A percentile compares a stretch with the other conserved stretches of the same genome.
Evolutionary conservation across 2,888 invertebrate species (phyloP).

Genomic region (Dilophus febrilis): DNA sequence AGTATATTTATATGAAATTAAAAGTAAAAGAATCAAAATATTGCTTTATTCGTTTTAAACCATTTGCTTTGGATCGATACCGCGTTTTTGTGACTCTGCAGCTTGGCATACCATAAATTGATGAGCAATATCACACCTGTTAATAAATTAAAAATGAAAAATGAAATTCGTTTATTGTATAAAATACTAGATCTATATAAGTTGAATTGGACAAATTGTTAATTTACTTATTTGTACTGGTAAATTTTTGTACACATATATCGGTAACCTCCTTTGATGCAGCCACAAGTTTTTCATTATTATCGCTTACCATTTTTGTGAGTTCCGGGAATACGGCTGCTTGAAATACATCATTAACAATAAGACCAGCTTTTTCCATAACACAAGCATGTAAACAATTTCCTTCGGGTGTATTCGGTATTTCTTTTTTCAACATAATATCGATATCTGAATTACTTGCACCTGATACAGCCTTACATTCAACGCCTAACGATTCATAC

Average conservation of each 20-base stretch:
- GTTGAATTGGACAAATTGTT: too few relatives aligned
- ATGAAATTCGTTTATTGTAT: too few relatives aligned
- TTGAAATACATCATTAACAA: constrained; percentile 10
- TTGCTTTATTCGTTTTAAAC: too few relatives aligned
- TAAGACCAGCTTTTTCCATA: constrained; percentile 22
- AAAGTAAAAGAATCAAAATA: too few relatives aligned
- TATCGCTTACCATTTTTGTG: neutral
- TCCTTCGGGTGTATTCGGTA: constrained; percentile 17
- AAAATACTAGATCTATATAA: too few relatives aligned
- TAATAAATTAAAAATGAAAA: too few relatives aligned
- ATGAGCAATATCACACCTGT: too few relatives aligned
- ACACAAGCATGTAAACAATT: constrained; percentile 26
- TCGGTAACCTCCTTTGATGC: neutral
- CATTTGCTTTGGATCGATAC: too few relatives aligned
- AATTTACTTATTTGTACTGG: too few relatives aligned
- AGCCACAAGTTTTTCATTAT: neutral
- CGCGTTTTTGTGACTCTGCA: too few relatives aligned
- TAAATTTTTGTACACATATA: neutral
- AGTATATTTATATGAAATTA: too few relatives aligned
- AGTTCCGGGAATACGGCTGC: neutral
- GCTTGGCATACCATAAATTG: too few relatives aligned
- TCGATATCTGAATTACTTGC: constrained; percentile 26
- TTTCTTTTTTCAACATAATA: constrained; percentile 17
- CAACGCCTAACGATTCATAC: neutral
- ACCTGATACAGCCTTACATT: constrained; percentile 21